phyloP scores from a whole-genome alignment of 2,113 vertebrate genomes.

The Pelecanus crispus region DNA sequence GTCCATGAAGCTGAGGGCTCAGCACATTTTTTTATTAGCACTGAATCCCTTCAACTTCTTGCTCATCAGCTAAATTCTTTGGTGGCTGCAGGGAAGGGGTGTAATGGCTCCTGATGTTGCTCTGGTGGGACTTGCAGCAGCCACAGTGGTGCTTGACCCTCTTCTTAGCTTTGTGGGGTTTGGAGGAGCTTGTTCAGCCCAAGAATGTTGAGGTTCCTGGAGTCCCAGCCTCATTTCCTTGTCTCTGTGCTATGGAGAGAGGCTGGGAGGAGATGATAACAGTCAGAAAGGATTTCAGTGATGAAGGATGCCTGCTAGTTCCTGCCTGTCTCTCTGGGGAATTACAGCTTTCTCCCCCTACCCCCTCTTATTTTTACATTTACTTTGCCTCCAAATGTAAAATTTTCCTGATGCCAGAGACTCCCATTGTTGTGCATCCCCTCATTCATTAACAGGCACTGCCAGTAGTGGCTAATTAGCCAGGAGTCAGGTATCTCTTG shows the following conservation, averaged over 20 bases:
- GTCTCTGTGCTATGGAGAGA: not conserved
- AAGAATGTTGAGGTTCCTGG: not conserved
- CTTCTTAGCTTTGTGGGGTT: not conserved
- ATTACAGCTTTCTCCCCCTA: not conserved
- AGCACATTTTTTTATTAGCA: not conserved
- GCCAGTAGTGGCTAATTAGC: not conserved
- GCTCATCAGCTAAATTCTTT: not conserved
- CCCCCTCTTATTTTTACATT: not conserved
- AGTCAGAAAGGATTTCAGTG: not conserved
- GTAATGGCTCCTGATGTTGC: not conserved
- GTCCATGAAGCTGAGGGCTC: not conserved
- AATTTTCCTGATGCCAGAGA: not conserved
- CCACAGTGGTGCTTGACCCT: not conserved
- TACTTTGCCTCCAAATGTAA: not conserved
- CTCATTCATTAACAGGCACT: not conserved
- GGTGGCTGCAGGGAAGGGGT: not conserved
- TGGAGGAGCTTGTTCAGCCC: not conserved
- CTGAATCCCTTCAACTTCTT: not conserved
- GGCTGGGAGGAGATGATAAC: not conserved
- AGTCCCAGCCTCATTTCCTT: not conserved
- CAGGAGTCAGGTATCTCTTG: not conserved
- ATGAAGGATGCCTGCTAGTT: not conserved
- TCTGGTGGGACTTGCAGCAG: not conserved
- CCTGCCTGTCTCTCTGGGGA: not conserved
- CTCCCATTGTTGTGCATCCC: not conserved